phyloP scores from a whole-genome alignment of 2,888 invertebrate genomes.

The Diaprepes abbreviatus region DNA sequence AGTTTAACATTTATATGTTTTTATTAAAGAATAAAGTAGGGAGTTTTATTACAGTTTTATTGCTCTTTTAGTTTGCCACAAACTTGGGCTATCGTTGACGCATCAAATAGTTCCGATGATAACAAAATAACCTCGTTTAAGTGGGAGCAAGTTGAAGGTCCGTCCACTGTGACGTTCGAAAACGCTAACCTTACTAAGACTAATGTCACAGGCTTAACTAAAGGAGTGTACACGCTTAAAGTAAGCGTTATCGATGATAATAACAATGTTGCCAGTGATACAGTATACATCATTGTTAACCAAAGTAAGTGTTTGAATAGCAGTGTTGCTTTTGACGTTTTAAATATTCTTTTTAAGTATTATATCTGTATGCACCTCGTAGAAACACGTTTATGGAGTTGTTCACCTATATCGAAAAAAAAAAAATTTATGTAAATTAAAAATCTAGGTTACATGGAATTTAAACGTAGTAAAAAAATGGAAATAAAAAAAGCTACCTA shows the following conservation, averaged over 20 bases:
- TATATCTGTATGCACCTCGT: no score
- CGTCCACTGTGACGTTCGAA: conserved; percentile 72
- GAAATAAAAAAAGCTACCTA: no score
- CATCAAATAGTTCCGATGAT: conserved; percentile 80
- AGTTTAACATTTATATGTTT: neutral
- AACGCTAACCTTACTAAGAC: conserved; percentile 69
- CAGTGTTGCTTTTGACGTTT: no score
- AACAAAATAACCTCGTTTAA: conserved; percentile 84
- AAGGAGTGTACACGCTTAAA: conserved; percentile 86
- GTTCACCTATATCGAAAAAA: no score
- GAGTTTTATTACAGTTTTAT: neutral
- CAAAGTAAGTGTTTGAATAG: conserved; percentile 77
- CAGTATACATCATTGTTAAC: conserved; percentile 82
- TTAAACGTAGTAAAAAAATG: no score
- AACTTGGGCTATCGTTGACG: conserved; percentile 85
- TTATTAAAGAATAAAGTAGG: neutral
- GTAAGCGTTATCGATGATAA: conserved; percentile 88
- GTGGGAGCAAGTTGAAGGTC: conserved; percentile 86
- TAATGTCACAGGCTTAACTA: conserved; percentile 85
- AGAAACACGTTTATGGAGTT: no score
- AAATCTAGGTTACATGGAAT: no score
- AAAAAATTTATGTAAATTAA: no score
- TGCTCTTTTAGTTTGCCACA: conserved; percentile 77
- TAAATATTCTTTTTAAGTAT: no score
- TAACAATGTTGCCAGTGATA: conserved; percentile 83